phyloP scores from a whole-genome alignment of 2,797 vertebrate genomes.

The Urocyon cinereoargenteus region DNA sequence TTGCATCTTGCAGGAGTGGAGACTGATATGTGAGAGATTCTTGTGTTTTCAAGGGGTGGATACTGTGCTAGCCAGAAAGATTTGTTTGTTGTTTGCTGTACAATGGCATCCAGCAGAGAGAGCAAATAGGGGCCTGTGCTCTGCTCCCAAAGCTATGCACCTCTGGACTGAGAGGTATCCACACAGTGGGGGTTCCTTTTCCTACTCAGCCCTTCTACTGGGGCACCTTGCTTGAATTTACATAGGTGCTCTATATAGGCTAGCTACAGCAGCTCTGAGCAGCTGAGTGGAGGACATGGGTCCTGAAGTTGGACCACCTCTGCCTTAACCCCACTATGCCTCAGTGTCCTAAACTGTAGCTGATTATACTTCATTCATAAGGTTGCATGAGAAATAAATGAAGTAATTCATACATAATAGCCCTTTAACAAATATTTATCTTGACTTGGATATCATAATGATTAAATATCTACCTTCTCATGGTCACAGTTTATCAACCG shows the following conservation, averaged over 20 bases:
- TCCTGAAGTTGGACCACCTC: not conserved
- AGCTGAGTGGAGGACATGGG: not conserved
- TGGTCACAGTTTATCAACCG: not conserved
- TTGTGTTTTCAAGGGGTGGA: not conserved
- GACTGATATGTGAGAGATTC: not conserved
- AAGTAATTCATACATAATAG: not conserved
- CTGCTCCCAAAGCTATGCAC: not conserved
- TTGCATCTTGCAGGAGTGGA: not conserved
- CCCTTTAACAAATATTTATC: not conserved
- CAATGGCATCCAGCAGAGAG: not conserved
- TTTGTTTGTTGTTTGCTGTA: not conserved
- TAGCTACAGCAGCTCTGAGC: not conserved
- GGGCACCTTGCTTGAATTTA: not conserved
- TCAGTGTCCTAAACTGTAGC: not conserved
- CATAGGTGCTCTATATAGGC: not conserved
- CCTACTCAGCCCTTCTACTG: not conserved
- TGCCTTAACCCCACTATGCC: not conserved
- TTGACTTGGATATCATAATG: not conserved
- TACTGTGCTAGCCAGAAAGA: not conserved
- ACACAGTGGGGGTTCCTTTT: not conserved
- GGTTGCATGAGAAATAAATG: not conserved
- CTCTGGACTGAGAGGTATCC: not conserved
- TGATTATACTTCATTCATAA: not conserved
- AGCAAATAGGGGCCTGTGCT: not conserved
- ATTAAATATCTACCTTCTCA: not conserved